Percentiles rank a stretch among this genome's conserved stretches.
Conservation (phyloP, 1,140 invertebrate genomes). For the Pseudomyrmex pallidus region DNA sequence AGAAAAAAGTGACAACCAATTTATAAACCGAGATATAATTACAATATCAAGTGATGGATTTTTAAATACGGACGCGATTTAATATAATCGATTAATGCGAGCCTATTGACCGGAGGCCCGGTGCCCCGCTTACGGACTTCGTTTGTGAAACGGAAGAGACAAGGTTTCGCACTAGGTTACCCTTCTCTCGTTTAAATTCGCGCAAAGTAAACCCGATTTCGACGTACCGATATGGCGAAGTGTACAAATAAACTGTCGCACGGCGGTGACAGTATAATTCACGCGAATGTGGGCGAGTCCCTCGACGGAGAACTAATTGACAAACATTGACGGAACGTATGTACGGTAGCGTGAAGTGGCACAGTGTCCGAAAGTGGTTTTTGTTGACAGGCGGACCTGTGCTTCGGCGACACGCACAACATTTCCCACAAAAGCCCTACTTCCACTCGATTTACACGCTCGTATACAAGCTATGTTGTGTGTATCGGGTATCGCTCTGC, state of each 20-base stretch:
- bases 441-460: conserved; percentile 77
- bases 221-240: conserved; percentile 1
- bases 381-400: conserved; percentile 77
- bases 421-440: conserved; percentile 69
- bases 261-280: conserved; percentile 54
- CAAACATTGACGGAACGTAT: conserved; percentile 79
- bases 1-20: conserved; percentile 78
- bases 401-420: conserved; percentile 57
- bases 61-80: conserved; percentile 69
- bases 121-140: conserved; percentile 32
- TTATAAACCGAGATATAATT: conserved; percentile 80
- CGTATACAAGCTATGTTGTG: not conserved
- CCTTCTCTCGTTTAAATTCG: not conserved
- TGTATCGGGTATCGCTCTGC: not conserved
- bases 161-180: not conserved
- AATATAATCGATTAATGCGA: conserved; percentile 71
- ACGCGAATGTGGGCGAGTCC: conserved; percentile 61
- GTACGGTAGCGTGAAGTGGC: conserved; percentile 64
- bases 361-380: conserved; percentile 71
- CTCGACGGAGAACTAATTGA: conserved; percentile 75
- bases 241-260: not conserved
- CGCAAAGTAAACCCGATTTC: not conserved
- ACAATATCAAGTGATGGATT: conserved; percentile 76
- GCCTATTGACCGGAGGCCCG: conserved; percentile 53
- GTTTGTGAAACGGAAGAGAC: not conserved